phyloP scores from a whole-genome alignment of 2,888 invertebrate genomes.

The Nomada hirtipes region DNA sequence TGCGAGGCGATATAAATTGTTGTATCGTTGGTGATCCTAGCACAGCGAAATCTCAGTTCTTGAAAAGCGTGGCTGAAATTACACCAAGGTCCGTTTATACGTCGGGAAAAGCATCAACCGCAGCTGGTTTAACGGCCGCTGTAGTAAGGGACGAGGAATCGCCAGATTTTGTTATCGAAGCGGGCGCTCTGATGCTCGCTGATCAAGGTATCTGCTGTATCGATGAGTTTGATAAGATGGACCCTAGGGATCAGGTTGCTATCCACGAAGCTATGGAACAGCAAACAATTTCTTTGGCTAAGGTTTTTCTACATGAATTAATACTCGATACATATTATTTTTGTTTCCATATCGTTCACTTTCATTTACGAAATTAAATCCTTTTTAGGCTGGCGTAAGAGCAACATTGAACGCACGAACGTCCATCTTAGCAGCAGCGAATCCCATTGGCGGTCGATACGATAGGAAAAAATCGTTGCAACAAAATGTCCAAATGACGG shows the following conservation, averaged over 20 bases:
- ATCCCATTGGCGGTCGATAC: slow-evolving; percentile 98
- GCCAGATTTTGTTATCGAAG: slow-evolving; percentile 99
- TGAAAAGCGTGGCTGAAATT: slow-evolving; percentile 97
- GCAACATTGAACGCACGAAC: slow-evolving; percentile 99
- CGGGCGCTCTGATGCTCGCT: slow-evolving; percentile 99
- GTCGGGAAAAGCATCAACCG: slow-evolving; percentile 98
- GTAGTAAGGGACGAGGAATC: slow-evolving; percentile 99
- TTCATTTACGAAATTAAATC: background rate
- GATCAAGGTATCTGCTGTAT: slow-evolving; percentile 99
- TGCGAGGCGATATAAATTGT: slow-evolving; percentile 98
- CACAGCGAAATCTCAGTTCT: slow-evolving; percentile 98
- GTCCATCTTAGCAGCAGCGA: slow-evolving; percentile 98
- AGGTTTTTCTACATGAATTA: slow-evolving; percentile 85
- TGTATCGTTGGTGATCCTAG: slow-evolving; percentile 99
- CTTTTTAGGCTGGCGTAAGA: slow-evolving; percentile 94
- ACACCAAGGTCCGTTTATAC: slow-evolving; percentile 99
- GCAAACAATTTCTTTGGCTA: slow-evolving; percentile 99
- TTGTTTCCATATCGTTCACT: background rate
- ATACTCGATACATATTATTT: background rate
- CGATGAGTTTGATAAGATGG: slow-evolving; percentile 99
- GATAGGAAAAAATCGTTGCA: slow-evolving; percentile 97
- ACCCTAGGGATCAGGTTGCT: slow-evolving; percentile 97
- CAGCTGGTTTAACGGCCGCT: slow-evolving; percentile 99
- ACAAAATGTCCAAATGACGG: slow-evolving; percentile 96
- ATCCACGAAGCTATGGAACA: slow-evolving; percentile 99